A percentile compares a stretch with the other conserved stretches of the same genome.
phyloP scores from a whole-genome alignment of 2,797 vertebrate genomes.

The Enteromius argenteus region DNA sequence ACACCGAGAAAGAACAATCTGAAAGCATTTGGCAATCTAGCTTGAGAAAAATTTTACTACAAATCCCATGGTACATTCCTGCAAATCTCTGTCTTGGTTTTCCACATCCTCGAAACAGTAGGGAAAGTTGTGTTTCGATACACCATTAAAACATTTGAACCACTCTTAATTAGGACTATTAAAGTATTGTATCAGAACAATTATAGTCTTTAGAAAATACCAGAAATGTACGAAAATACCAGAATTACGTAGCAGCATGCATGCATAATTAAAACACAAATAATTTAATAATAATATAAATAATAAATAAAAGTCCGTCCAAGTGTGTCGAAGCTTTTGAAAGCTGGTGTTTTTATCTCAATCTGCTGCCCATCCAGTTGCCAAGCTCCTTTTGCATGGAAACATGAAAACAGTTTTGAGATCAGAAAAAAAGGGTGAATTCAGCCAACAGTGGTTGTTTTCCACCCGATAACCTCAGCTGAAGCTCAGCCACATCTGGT shows the following conservation, averaged over 20 bases:
- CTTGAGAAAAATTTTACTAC: conserved; percentile 5
- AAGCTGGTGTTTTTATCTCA: background rate
- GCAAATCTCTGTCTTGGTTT: background rate
- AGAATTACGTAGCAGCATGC: background rate
- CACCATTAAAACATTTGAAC: background rate
- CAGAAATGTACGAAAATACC: background rate
- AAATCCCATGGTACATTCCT: conserved; percentile 35
- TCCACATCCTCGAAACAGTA: background rate
- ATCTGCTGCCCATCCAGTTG: background rate
- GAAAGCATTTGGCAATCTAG: background rate
- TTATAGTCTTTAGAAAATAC: background rate
- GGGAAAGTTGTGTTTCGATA: background rate
- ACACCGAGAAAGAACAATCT: background rate
- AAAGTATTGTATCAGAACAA: background rate
- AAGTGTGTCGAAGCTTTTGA: background rate
- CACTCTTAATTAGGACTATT: background rate
- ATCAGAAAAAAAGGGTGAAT: conserved; percentile 28
- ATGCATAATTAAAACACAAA: background rate
- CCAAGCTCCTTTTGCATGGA: background rate
- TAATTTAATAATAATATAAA: too few relatives aligned
- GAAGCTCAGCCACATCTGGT: conserved; percentile 56
- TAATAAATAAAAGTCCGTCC: background rate
- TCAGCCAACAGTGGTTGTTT: conserved; percentile 48
- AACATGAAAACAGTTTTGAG: conserved; percentile 32
- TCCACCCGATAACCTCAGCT: conserved; percentile 58